Evolutionary conservation across 2,797 vertebrate species (phyloP), one percentile per base, ranked within the genome.

Genomic region (Okamejei kenojei): DNA sequence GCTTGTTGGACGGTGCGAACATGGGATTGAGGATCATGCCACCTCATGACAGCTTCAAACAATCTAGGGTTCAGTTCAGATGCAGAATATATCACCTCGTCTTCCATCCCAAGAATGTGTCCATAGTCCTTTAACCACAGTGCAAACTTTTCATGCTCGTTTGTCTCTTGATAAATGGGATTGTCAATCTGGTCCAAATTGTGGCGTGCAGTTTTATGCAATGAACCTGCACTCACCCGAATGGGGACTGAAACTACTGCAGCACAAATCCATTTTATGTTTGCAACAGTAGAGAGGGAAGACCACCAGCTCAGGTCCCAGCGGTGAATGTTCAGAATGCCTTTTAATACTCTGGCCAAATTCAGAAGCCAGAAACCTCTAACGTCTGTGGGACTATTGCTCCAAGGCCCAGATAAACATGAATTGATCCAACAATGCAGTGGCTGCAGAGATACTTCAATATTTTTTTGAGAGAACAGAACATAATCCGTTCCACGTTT

Each of bases 261-360:
- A 32, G 13, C 61, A 63, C 7, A 32, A 88, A 32, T 7, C 4
- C 29, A 61, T 11, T 61, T 38, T 63, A 58, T 1, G 11, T 63
- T 86, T n/a, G 26, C 13, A n/a, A 29, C 26, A 86, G n/a, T n/a
- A 32, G 84, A 7, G 63, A 19, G 29, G 82, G 80, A 13, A 65
- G 82, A 19, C 82, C 58, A 23, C 79, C 29, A 82, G 54, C 45
- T 58, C 80, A 82, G 45, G 23, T 32, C 61, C 61, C n/a, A 32
- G n/a, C 17, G 84, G 61, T 88, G 61, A 21, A 86, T 29, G 82
- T 86, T 86, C 13, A n/a, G 82, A 11, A 61, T 63, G 82, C 26
- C 82, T n/a, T 29, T 82, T 63, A 86, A 88, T 68, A 21, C 65
- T 88, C 35, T 32, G 84, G 61, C 84, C 84, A 88, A 78, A 35